A percentile compares a stretch with the other conserved stretches of the same genome.
phyloP scores from a whole-genome alignment of 2,888 invertebrate species.

The Tipula unca region DNA sequence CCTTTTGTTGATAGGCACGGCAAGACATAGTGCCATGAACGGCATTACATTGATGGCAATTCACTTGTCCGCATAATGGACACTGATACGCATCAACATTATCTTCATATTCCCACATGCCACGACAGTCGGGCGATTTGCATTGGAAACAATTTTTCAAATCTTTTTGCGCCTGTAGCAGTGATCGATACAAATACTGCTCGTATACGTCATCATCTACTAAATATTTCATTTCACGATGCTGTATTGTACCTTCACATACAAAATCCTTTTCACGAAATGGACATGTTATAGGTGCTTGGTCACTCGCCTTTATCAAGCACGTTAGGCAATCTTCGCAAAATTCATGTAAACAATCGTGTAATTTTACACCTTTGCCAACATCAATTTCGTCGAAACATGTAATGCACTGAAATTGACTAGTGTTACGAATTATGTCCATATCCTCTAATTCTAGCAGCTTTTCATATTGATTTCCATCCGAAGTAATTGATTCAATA shows the following conservation, averaged over 20 bases:
- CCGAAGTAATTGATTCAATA: not conserved
- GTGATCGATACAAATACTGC: not conserved
- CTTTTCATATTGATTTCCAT: slow-evolving; percentile 16
- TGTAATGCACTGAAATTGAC: not conserved
- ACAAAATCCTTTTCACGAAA: not conserved
- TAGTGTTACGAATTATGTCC: not conserved
- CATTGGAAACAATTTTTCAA: slow-evolving; percentile 17
- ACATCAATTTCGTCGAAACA: not conserved
- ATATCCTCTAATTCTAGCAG: not conserved
- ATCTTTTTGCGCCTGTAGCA: slow-evolving; percentile 14
- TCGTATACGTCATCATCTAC: not conserved
- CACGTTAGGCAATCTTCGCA: slow-evolving; percentile 8
- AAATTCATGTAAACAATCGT: slow-evolving; percentile 20
- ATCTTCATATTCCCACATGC: not conserved
- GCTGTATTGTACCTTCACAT: slow-evolving; percentile 15
- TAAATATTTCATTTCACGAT: slow-evolving; percentile 20
- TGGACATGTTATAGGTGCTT: slow-evolving; percentile 17
- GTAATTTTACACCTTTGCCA: slow-evolving; percentile 19
- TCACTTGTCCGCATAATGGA: not conserved
- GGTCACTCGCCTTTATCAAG: not conserved
- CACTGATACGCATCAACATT: not conserved
- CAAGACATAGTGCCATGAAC: not conserved
- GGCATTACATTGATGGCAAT: slow-evolving; percentile 18
- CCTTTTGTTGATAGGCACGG: not conserved
- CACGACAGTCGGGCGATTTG: slow-evolving; percentile 20